Conservation (phyloP, 2,797 vertebrate genomes). For the Chloroceryle inda region DNA sequence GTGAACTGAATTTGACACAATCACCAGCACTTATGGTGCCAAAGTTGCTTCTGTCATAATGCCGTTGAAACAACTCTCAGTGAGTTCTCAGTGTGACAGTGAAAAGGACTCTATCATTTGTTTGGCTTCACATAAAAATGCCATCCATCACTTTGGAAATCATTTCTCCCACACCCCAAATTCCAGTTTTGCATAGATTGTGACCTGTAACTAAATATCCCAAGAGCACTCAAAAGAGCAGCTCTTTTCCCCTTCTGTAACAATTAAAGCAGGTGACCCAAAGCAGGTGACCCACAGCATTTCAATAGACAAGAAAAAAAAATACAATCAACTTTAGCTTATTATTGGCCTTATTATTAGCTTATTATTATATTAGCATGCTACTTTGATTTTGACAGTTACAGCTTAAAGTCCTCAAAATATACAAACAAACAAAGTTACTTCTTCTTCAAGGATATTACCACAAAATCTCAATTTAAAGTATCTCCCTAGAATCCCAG, state of each 20-base stretch:
- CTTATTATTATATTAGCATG: background rate
- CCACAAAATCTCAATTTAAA: constrained; percentile 14
- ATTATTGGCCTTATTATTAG: background rate
- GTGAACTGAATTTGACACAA: background rate
- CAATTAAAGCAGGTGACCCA: background rate
- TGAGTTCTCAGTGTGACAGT: background rate
- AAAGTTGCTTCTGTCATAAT: background rate
- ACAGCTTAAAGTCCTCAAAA: constrained; percentile 16
- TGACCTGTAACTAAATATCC: constrained; percentile 52
- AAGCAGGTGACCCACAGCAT: background rate
- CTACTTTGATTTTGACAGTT: background rate
- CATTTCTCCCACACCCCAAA: background rate
- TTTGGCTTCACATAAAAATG: constrained; percentile 22
- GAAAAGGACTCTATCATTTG: background rate
- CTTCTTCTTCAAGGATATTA: constrained; percentile 6
- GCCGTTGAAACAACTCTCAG: background rate
- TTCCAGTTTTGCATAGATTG: background rate
- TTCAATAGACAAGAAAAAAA: constrained; percentile 9
- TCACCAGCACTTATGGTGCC: background rate
- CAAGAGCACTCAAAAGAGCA: constrained; percentile 7
- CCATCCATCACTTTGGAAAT: constrained; percentile 45
- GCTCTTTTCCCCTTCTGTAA: background rate
- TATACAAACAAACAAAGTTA: background rate
- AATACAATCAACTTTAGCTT: background rate
- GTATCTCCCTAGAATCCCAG: constrained; percentile 47